A percentile compares a stretch with the other conserved stretches of the same genome.
These are phyloP conservation scores for Drosophila sturtevanti DNA, from an alignment of 1,140 invertebrate genomes.

Conservation along the genomic window DNA sequence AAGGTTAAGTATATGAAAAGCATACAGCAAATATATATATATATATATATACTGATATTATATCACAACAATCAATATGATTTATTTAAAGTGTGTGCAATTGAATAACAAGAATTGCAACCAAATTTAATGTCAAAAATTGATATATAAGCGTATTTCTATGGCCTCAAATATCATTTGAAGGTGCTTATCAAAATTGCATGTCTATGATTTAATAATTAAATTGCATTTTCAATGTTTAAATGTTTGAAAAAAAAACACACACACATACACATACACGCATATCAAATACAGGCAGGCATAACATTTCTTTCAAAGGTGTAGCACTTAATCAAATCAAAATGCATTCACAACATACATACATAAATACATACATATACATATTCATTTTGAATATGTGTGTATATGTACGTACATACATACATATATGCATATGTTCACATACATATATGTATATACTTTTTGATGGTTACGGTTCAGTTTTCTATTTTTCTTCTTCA, in stretches of 20 bases:
- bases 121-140: neutral
- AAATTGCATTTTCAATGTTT: constrained; percentile 12
- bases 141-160: neutral
- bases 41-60: too few relatives aligned
- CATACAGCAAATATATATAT: too few relatives aligned
- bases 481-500: constrained; percentile 16
- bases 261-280: neutral
- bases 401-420: neutral
- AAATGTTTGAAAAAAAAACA: neutral
- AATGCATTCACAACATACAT: constrained; percentile 5
- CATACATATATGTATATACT: neutral
- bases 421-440: too few relatives aligned
- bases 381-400: neutral
- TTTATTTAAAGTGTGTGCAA: too few relatives aligned
- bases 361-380: neutral
- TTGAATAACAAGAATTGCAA: too few relatives aligned
- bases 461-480: constrained; percentile 2
- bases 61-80: too few relatives aligned
- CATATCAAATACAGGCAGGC: neutral
- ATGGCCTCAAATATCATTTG: neutral
- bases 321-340: constrained; percentile 35
- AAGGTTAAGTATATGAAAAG: neutral
- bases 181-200: neutral
- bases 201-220: constrained; percentile 1
- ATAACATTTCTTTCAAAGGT: constrained; percentile 13